Percentiles rank a stretch among this genome's conserved stretches.
phyloP scores from a whole-genome alignment of 2,888 invertebrate genomes.

The Pseudanteris insignis region DNA sequence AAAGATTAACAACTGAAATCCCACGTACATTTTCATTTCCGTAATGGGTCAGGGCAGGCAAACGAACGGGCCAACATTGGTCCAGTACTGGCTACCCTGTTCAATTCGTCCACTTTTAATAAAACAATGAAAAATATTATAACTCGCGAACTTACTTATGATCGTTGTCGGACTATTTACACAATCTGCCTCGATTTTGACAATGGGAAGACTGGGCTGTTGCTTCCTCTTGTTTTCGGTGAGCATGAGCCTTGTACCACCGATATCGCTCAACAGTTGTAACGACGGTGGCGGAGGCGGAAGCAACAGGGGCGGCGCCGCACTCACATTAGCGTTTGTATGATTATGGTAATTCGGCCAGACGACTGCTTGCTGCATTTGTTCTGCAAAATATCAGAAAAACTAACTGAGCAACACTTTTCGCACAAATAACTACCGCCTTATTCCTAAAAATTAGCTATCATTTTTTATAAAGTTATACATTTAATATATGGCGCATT shows the following conservation, averaged over 20 bases:
- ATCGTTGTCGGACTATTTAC: constrained; percentile 58
- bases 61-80: constrained; percentile 11
- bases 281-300: constrained; percentile 75
- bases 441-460: too few relatives aligned
- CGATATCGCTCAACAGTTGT: constrained; percentile 69
- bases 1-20: too few relatives aligned
- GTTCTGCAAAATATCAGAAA: constrained; percentile 66
- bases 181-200: constrained; percentile 78
- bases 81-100: too few relatives aligned
- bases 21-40: too few relatives aligned
- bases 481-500: too few relatives aligned
- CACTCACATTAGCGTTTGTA: constrained; percentile 64
- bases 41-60: too few relatives aligned
- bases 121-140: too few relatives aligned
- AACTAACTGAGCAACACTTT: constrained; percentile 9
- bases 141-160: constrained; percentile 61
- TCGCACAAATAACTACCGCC: too few relatives aligned
- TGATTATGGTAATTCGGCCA: constrained; percentile 76
- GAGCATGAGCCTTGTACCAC: constrained; percentile 74
- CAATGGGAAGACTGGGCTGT: constrained; percentile 71
- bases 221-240: constrained; percentile 70
- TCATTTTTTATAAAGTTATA: too few relatives aligned
- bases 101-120: too few relatives aligned
- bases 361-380: constrained; percentile 77
- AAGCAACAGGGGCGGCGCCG: constrained; percentile 64